These are phyloP conservation scores for Emydoidea blandingii DNA, from an alignment of 2,797 vertebrate species.

Conservation along the genomic window DNA sequence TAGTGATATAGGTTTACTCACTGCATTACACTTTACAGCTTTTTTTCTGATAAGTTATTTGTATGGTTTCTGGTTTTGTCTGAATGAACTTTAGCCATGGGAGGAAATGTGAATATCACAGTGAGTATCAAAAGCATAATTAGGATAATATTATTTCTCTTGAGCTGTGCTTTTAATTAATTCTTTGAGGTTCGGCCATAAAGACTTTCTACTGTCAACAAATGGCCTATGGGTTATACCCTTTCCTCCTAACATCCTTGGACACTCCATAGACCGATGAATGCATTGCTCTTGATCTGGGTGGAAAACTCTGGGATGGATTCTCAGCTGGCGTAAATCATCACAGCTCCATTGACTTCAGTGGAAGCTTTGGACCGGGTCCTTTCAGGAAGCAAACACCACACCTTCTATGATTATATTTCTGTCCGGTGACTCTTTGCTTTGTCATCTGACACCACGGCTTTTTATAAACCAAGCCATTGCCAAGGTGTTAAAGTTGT, in stretches of 20 bases:
- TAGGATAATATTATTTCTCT: neutral
- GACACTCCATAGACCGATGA: neutral
- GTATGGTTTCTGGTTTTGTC: neutral
- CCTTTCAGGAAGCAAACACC: neutral
- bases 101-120: neutral
- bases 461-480: neutral
- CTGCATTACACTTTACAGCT: accelerated
- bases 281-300: accelerated
- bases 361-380: neutral
- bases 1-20: neutral
- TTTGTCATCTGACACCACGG: neutral
- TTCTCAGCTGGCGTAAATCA: neutral
- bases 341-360: accelerated
- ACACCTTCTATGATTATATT: accelerated
- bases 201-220: neutral
- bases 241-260: accelerated
- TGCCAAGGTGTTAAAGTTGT: neutral
- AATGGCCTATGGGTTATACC: neutral
- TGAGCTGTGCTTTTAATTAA: accelerated
- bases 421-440: neutral
- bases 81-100: neutral
- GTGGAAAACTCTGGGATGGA: neutral
- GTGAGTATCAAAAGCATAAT: neutral
- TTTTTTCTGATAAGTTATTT: neutral
- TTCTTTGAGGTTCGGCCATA: neutral